phyloP scores from a whole-genome alignment of 2,797 vertebrate genomes.

The Mus caroli region DNA sequence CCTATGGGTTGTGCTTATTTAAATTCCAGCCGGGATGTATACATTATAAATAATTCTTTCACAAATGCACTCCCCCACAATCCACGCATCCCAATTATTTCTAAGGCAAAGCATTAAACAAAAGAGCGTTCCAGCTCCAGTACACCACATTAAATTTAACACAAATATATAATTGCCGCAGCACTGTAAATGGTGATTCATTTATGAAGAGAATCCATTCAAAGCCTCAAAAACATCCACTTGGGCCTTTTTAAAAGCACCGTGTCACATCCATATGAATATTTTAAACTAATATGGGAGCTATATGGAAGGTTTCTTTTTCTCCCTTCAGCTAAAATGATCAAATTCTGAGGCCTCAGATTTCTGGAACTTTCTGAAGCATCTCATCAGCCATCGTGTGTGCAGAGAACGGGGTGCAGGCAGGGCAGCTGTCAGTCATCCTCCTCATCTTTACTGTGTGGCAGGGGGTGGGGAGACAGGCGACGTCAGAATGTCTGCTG shows the following conservation, averaged over 20 bases:
- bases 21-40: conserved; percentile 75
- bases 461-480: fast-evolving
- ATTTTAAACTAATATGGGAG: conserved; percentile 73
- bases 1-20: conserved; percentile 74
- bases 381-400: not conserved
- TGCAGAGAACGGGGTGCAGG: not conserved
- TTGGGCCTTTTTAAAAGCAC: conserved; percentile 75
- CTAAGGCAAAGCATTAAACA: conserved; percentile 78
- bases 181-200: conserved; percentile 73
- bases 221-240: conserved; percentile 72
- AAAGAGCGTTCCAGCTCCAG: conserved; percentile 67
- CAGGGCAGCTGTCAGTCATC: not conserved
- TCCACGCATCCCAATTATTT: conserved; percentile 79
- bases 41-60: conserved; percentile 81
- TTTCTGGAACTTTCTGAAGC: conserved; percentile 56
- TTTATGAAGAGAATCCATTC: conserved; percentile 73
- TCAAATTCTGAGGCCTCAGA: conserved; percentile 57
- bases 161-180: conserved; percentile 75
- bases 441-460: not conserved
- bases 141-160: conserved; percentile 71
- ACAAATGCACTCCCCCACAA: conserved; percentile 77
- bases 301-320: conserved; percentile 66
- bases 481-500: not conserved
- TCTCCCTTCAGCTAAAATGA: conserved; percentile 73
- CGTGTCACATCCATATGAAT: conserved; percentile 66